A percentile compares a stretch with the other conserved stretches of the same genome.
Conservation (phyloP, 1,140 invertebrate species). For the Daktulosphaira vitifoliae region DNA sequence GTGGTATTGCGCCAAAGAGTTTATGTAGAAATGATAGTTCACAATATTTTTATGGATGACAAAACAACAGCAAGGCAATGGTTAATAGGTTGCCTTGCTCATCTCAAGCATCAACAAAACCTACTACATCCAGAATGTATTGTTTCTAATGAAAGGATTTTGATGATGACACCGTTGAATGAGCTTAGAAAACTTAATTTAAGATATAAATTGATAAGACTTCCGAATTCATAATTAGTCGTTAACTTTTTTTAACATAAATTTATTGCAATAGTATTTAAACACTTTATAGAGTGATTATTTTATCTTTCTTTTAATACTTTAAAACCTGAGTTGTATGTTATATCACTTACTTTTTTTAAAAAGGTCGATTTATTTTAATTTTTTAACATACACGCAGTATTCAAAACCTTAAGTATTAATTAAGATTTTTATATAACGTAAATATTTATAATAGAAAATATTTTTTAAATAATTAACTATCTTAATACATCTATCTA, state of each 20-base stretch:
- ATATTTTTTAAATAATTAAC: too few species aligned
- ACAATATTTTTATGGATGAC: slow-evolving; percentile 55
- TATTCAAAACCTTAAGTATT: too few species aligned
- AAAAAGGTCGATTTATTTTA: too few species aligned
- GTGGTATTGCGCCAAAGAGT: slow-evolving; percentile 47
- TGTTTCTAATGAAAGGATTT: slow-evolving; percentile 30
- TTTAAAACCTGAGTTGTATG: too few species aligned
- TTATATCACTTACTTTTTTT: too few species aligned
- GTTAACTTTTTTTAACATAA: slow-evolving; percentile 6
- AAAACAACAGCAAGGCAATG: slow-evolving; percentile 45
- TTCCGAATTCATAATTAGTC: slow-evolving; percentile 21
- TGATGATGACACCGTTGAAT: background rate
- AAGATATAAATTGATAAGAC: slow-evolving; percentile 26
- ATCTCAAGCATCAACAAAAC: background rate
- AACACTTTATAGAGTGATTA: too few species aligned
- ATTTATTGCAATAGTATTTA: too few species aligned
- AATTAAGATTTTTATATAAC: too few species aligned
- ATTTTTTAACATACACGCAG: too few species aligned
- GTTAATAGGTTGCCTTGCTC: slow-evolving; percentile 38
- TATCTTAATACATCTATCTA: too few species aligned
- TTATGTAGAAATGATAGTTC: slow-evolving; percentile 46
- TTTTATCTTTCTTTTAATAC: too few species aligned
- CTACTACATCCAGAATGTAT: slow-evolving; percentile 28
- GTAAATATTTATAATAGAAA: too few species aligned
- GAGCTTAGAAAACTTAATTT: slow-evolving; percentile 11